Evolutionary conservation across 2,888 invertebrate species (phyloP).

Genomic region (Silvanus unidentatus): DNA sequence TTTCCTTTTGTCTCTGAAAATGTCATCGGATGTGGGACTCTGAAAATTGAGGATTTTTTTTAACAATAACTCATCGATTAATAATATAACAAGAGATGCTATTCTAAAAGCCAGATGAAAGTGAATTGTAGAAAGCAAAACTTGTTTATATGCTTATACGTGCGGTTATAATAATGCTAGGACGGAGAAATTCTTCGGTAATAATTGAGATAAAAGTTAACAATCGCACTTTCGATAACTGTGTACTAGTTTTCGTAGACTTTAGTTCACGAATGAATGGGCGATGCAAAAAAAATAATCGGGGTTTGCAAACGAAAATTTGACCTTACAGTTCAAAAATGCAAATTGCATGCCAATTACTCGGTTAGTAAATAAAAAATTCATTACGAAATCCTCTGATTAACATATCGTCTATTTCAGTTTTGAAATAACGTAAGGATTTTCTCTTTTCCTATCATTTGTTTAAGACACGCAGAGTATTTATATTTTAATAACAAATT

Average conservation of each 20-base stretch:
- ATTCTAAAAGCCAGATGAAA: constrained; percentile 8
- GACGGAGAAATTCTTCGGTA: constrained; percentile 8
- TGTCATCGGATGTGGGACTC: constrained; percentile 47
- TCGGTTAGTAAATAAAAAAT: neutral
- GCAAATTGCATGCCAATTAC: neutral
- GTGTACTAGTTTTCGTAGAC: too few relatives aligned
- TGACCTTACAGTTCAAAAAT: neutral
- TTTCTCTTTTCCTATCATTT: constrained; percentile 10
- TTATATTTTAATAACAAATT: neutral
- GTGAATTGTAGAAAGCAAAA: constrained; percentile 13
- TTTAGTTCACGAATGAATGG: too few relatives aligned
- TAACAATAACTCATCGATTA: too few relatives aligned
- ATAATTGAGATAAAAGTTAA: neutral
- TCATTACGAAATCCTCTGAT: constrained; percentile 6
- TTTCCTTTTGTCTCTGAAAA: constrained; percentile 66
- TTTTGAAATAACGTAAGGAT: neutral
- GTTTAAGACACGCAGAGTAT: neutral
- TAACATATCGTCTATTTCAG: constrained; percentile 8
- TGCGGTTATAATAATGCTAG: too few relatives aligned
- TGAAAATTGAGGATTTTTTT: neutral
- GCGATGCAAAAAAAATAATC: too few relatives aligned
- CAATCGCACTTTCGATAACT: too few relatives aligned
- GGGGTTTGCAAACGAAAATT: neutral
- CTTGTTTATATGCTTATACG: constrained; percentile 8
- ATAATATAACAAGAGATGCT: too few relatives aligned